phyloP scores from a whole-genome alignment of 2,888 invertebrate genomes.

The Odontothrips loti region DNA sequence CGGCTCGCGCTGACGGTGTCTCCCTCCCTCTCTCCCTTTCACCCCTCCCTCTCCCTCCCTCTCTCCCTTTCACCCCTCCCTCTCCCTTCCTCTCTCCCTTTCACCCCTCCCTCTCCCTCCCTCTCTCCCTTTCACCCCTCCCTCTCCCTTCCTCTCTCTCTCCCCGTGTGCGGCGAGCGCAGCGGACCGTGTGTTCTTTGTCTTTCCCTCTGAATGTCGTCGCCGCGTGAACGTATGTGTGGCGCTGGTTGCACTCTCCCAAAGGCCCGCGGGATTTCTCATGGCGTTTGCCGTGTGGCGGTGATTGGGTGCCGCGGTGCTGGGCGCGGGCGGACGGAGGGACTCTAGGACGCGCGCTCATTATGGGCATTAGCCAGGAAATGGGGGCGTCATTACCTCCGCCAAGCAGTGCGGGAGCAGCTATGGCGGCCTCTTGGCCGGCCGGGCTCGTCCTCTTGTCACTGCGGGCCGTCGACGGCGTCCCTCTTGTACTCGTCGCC shows the following conservation, averaged over 20 bases:
- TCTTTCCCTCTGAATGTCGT: neutral
- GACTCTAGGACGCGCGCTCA: neutral
- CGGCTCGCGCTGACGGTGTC: neutral
- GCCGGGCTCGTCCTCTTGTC: neutral
- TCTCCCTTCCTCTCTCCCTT: neutral
- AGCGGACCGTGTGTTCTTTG: neutral
- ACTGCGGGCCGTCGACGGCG: too few relatives aligned
- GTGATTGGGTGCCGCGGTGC: neutral
- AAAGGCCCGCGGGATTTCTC: neutral
- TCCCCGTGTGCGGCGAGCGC: neutral
- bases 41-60: neutral
- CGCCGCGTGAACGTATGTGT: neutral
- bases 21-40: neutral
- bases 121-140: neutral
- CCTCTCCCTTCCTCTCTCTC: neutral
- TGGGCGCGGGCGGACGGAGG: too few relatives aligned
- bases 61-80: neutral
- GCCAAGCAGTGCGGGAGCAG: neutral
- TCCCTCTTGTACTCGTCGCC: too few relatives aligned
- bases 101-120: neutral
- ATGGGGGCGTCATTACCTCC: slow-evolving; percentile 5
- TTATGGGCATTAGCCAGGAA: slow-evolving; percentile 13
- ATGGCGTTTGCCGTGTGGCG: neutral
- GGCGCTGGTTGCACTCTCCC: neutral
- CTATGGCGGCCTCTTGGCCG: neutral